Evolutionary conservation across 2,113 vertebrate species (phyloP), one percentile per base, ranked within the genome.

Genomic region (Calyptommatus sinebrachiatus): DNA sequence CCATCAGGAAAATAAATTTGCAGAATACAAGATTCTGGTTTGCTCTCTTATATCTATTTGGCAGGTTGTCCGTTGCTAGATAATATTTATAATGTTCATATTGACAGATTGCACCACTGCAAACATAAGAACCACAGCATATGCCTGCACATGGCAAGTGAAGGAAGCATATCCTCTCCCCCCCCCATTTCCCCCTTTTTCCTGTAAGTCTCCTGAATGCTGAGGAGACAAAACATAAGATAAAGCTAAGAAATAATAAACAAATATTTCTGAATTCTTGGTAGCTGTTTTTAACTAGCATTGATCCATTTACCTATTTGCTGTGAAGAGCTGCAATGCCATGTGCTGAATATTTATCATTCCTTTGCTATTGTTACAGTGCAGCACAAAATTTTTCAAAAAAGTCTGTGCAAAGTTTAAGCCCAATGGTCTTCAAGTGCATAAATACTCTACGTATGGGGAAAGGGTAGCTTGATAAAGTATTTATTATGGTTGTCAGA

Each of bases 381-480:
- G 66, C 66, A 65, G 66, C 53, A 66, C 26, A 53, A 73, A 18
- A 65, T 79, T 65, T 72, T 65, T 60, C 31, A 60, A 63, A 79
- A 45, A 79, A 20, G 62, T 28, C 41, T 63, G 45, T 41, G 53
- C 65, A 80, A 65, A 66, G 21, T 63, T 73, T 80, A 45, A 66
- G 45, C 31, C 70, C 69, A 71, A 46, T 35, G 73, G 76, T 53
- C 61, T 68, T 77, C 46, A 53, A 68, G 46, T 28, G 67, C 53
- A 46, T 29, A 73, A 80, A 80, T 53, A n/a, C 31, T 35, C 45
- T 53, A 45, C 61, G 28, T 66, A 45, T 53, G 24, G 20, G 22
- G 7, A 53, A 57, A 26, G 7, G 28, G 26, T 53, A 18, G 14
- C 53, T 18, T 14, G 53, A 18, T 57, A 57, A 50, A 57, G 4